Evolutionary conservation across 2,113 vertebrate species (phyloP), one percentile per base, ranked within the genome.

Genomic region (Orthonyx spaldingii): DNA sequence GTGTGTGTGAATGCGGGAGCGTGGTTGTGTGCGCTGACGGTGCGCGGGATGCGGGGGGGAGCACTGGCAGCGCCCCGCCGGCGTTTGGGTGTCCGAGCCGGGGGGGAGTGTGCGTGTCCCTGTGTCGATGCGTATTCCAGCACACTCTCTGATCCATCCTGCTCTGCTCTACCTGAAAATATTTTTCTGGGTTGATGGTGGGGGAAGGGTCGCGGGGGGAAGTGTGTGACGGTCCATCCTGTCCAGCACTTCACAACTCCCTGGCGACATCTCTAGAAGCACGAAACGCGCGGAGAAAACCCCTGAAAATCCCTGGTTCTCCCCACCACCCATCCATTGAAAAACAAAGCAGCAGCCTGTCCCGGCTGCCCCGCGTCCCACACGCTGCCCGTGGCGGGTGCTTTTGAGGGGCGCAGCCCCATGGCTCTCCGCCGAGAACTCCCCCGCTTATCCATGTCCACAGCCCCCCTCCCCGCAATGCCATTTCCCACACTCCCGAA

Each of bases 1-100:
- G 96, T 90, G 89, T 61, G 84, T 93, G 95, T 91, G 95, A 95
- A 88, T 93, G 78, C 94, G 81, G 86, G 91, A 90, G 90, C 80
- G n/a, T 28, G 85, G 92, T 82, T 86, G 90, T 85, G 89, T 69
- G 93, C 18, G 91, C 57, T n/a, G 90, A 39, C 72, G n/a, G 64
- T 55, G 4, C 76, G 83, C 92, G 93, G 88, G 93, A 21, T 33
- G 69, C 21, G 35, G 56, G 52, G 60, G 72, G 55, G 64, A 41
- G 77, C 17, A 27, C 4, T 10, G 37, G 55, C 68, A 72, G 83
- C 53, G 9, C 87, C 79, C 79, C 46, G 60, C 35, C 37, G 89
- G 63, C 63, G 16, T 77, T 87, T 44, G 86, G 86, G 78, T 90
- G 72, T 63, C 88, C 69, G 66, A 65, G 70, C 50, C 84, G 3